Base-by-base conservation (phyloP, 2,888 invertebrate genomes). In the Nemapogon koenigi region DNA sequence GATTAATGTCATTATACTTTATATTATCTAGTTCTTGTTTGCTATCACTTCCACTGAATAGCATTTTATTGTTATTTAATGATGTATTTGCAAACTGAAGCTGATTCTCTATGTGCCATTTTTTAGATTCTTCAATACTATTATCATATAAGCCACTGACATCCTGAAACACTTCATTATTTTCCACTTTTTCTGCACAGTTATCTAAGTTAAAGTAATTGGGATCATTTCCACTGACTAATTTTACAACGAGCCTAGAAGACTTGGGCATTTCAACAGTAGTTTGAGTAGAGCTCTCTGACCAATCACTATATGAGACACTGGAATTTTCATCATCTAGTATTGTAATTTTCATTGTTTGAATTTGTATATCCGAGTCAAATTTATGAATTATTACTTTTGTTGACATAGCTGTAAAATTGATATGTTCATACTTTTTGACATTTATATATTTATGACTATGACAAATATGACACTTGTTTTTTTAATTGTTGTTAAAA, bases 331-430 rank as follows among this genome's bases (percentile, higher is more conserved):
- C 62, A 30, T 57, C 37, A n/a, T 62, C 57, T 42, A 56, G 52
- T 44, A 73, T 62, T 31, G 53, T 62, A 47, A 78, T 57, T 26
- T 59, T 50, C 47, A 75, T 53, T 43, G 60, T 64, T 59, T 72
- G 64, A 48, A 59, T 65, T 53, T 60, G 59, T 50, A 52, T 47
- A 31, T 60, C 67, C 45, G 60, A 55, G 50, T 69, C 75, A 53
- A 63, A 65, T 69, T 70, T 78, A 49, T 66, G 65, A 52, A 80
- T 62, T 52, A 70, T 57, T 62, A 80, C 52, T 61, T 70, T 79
- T 46, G 61, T 60, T 60, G 69, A 64, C 79, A 79, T 80, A 26
- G 35, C 25, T 35, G 28, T 17, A 38, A 16, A 31, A 11, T 6
- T 30, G 13, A 29, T 22, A 17, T 13, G 18, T 31, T 41, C 38